Evolutionary conservation across 2,888 invertebrate genomes (phyloP), one percentile per base, ranked within the genome.

Genomic region (Drosophila prostipennis): DNA sequence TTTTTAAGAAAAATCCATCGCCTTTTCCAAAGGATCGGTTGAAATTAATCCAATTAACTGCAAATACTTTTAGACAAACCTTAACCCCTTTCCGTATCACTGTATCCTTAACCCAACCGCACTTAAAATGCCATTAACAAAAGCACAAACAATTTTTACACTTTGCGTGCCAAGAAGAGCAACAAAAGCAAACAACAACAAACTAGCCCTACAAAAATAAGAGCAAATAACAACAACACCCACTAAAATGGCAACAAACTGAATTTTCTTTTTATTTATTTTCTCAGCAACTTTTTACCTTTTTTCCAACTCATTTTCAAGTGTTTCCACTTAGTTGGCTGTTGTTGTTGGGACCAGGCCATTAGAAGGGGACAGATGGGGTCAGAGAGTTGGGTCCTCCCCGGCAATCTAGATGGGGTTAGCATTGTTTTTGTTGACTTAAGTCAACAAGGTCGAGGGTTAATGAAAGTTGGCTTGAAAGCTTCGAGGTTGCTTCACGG

Each of bases 101-200:
- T 0, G 32, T 8, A 6, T 29, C 48, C 36, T 5, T 11, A 42
- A 23, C 37, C 23, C 42, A 29, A 60, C 53, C 71, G 46, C 84
- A 85, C 80, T 89, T 76, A 63, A 78, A 86, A 78, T 71, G 59
- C 89, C 89, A 90, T 90, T 90, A 89, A 77, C 77, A 43, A 70
- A 61, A 80, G 75, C 76, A 79, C 79, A 84, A 89, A 80, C 84
- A 77, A 59, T 76, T 89, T 83, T 76, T 60, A 76, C 78, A 72
- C 80, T 74, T 74, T 65, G 29, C 58, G 86, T 83, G 80, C 58
- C 67, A 80, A 76, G 48, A 65, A 71, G 70, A 80, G 75, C 65
- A 77, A 49, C 68, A 49, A 51, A 70, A 13, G 37, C 56, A 63
- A 74, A 74, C 67, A 59, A 64, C 59, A 71, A 52, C 39, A 49